A percentile compares a stretch with the other conserved stretches of the same genome.
These are phyloP conservation scores for Leptodactylus fuscus DNA, from an alignment of 2,113 vertebrate species.

Conservation along the genomic window DNA sequence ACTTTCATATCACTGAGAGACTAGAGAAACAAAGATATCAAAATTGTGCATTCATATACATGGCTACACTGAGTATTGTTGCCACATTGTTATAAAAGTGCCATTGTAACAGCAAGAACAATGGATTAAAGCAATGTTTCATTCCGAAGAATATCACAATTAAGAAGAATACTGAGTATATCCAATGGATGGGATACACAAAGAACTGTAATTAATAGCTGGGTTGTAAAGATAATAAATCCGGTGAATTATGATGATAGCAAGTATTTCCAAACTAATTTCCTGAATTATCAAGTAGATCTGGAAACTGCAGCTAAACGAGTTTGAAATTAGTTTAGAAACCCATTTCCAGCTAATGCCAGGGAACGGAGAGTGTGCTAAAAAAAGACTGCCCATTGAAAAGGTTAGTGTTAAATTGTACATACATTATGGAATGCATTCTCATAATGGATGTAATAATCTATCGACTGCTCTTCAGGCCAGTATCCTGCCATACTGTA, in stretches of 20 bases:
- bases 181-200: neutral
- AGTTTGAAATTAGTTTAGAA: conserved; percentile 54
- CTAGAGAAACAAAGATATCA: neutral
- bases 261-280: conserved; percentile 50
- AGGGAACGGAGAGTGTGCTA: conserved; percentile 20
- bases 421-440: conserved; percentile 11
- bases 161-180: neutral
- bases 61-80: neutral
- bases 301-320: conserved; percentile 56
- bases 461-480: neutral
- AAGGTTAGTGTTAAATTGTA: conserved; percentile 35
- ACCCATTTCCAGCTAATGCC: conserved; percentile 51
- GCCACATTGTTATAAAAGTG: neutral
- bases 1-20: neutral
- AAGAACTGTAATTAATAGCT: conserved; percentile 20
- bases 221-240: conserved; percentile 26
- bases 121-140: neutral
- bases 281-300: conserved; percentile 50
- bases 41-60: neutral
- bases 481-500: neutral
- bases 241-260: conserved; percentile 30
- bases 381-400: conserved; percentile 41
- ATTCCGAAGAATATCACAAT: neutral
- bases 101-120: neutral
- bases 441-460: neutral